Conservation (phyloP, 2,797 vertebrate genomes). For the Emydoidea blandingii region DNA sequence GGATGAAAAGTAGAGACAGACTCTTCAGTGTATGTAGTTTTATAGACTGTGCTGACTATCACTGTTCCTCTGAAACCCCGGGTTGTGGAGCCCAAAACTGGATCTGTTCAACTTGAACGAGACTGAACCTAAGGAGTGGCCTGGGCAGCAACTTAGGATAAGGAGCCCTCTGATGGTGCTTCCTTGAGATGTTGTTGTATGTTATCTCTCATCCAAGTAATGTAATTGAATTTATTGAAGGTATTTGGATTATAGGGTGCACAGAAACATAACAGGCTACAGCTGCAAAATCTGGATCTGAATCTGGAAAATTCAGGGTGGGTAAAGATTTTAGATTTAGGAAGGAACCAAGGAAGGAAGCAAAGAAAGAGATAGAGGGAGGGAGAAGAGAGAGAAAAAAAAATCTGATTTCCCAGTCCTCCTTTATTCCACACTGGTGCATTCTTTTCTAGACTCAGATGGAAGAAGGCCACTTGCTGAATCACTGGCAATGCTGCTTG, state of each 20-base stretch:
- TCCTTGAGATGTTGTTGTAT: slow-evolving; percentile 3
- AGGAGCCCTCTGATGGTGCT: not conserved
- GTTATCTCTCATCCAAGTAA: slow-evolving; percentile 51
- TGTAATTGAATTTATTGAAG: not conserved
- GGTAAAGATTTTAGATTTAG: not conserved
- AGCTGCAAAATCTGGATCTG: not conserved
- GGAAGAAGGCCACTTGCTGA: slow-evolving; percentile 31
- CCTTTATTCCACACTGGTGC: not conserved
- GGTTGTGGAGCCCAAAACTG: not conserved
- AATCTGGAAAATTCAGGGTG: slow-evolving; percentile 1
- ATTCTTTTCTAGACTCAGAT: slow-evolving; percentile 17
- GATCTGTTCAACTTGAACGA: not conserved
- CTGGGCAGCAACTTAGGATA: slow-evolving; percentile 47
- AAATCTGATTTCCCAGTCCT: not conserved
- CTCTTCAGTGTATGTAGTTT: not conserved
- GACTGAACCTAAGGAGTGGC: slow-evolving; percentile 48
- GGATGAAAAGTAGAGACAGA: not conserved
- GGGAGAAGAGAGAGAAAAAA: not conserved
- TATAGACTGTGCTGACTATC: not conserved
- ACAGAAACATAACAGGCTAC: not conserved
- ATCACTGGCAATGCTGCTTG: slow-evolving; percentile 20
- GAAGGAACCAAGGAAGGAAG: not conserved
- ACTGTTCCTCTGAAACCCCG: not conserved
- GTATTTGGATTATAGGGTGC: not conserved
- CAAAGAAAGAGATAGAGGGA: not conserved